A percentile compares a stretch with the other conserved stretches of the same genome.
These are phyloP conservation scores for Syrmaticus mikado DNA, from an alignment of 2,113 vertebrate genomes.

Conservation along the genomic window DNA sequence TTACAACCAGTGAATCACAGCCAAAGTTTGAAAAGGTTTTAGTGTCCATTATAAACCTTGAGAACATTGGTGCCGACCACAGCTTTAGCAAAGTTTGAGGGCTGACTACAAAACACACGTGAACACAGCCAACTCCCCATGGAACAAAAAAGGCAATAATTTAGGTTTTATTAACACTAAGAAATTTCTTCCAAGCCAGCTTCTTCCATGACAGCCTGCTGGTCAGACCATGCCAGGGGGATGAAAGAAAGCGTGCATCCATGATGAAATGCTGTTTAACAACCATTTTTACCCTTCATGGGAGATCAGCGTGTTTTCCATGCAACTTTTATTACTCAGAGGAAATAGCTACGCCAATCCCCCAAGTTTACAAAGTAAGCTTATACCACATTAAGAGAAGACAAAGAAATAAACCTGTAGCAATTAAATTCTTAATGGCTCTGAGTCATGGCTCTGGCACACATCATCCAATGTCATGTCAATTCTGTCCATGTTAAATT, in stretches of 20 bases:
- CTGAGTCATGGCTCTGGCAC: constrained; percentile 41
- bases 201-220: neutral
- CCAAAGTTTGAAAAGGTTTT: neutral
- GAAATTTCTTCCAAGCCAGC: neutral
- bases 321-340: constrained; percentile 39
- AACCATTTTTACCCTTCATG: neutral
- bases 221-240: fast-evolving
- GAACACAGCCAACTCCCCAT: neutral
- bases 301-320: neutral
- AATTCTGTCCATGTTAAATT: constrained; percentile 3
- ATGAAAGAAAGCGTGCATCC: neutral
- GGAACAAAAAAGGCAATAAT: neutral
- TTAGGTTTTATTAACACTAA: neutral
- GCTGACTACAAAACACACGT: neutral
- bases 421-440: constrained; percentile 51
- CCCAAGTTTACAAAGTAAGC: neutral
- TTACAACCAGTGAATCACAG: neutral
- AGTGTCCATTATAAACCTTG: neutral
- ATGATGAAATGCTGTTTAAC: neutral
- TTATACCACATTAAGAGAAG: constrained; percentile 2
- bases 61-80: neutral
- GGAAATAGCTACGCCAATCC: constrained; percentile 33
- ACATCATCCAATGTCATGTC: neutral
- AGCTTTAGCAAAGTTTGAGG: neutral
- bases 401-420: constrained; percentile 30